Conservation (phyloP, 2,888 invertebrate species). For the Lasioglossum morio region DNA sequence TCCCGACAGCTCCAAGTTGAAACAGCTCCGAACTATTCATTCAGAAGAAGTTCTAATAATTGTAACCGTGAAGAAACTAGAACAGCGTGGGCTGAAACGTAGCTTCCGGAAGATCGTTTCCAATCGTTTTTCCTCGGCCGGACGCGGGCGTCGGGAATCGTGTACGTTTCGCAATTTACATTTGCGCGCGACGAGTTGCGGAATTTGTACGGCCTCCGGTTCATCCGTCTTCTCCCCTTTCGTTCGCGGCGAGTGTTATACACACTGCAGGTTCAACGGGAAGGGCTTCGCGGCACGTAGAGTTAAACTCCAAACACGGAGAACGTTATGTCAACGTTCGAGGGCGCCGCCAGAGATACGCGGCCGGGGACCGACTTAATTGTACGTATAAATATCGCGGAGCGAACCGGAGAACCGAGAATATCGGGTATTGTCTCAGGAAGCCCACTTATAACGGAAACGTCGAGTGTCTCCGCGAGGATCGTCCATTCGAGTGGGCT, state of each 20-base stretch:
- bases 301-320: slow-evolving; percentile 56
- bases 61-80: too few species aligned
- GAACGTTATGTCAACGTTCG: slow-evolving; percentile 60
- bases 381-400: slow-evolving; percentile 53
- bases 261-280: slow-evolving; percentile 22
- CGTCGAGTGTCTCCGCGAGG: background rate
- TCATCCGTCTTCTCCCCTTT: slow-evolving; percentile 27
- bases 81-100: too few species aligned
- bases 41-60: too few species aligned
- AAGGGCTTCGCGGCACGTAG: slow-evolving; percentile 16
- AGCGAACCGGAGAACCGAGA: slow-evolving; percentile 4
- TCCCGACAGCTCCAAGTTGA: too few species aligned
- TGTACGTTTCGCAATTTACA: slow-evolving; percentile 12
- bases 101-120: background rate
- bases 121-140: background rate
- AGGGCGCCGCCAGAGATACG: slow-evolving; percentile 51
- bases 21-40: too few species aligned
- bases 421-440: slow-evolving; percentile 63
- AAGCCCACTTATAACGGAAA: slow-evolving; percentile 44
- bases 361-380: slow-evolving; percentile 50
- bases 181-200: slow-evolving; percentile 24
- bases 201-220: slow-evolving; percentile 38
- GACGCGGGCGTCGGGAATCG: background rate
- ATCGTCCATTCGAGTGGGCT: background rate
- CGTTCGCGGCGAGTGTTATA: slow-evolving; percentile 8